A percentile compares a stretch with the other conserved stretches of the same genome.
Evolutionary conservation across 2,113 vertebrate species (phyloP).

Genomic region (Gallinago jamesoni): DNA sequence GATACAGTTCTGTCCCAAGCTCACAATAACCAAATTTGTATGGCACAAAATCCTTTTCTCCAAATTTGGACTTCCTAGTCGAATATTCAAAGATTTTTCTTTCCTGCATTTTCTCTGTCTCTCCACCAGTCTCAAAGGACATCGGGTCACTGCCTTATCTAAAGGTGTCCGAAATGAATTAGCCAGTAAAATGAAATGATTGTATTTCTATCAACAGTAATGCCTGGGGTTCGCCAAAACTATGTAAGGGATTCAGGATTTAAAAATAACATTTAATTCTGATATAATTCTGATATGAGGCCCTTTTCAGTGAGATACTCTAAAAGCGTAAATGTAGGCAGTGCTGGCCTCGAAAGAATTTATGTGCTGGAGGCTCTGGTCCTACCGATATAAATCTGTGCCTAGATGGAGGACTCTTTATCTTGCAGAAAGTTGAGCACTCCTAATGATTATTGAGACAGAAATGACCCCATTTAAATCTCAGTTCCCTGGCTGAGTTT

Average conservation of each 20-base stretch:
- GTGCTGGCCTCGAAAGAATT: background rate
- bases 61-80: conserved; percentile 1
- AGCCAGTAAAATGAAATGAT: background rate
- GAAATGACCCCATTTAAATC: conserved; percentile 3
- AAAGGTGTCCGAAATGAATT: background rate
- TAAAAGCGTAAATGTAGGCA: conserved; percentile 3
- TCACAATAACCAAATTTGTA: conserved; percentile 41
- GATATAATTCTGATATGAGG: background rate
- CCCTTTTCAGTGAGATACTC: background rate
- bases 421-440: conserved; percentile 6
- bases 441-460: conserved; percentile 16
- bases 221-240: background rate
- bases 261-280: conserved; percentile 27
- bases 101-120: background rate
- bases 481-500: background rate
- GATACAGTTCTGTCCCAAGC: conserved; percentile 18
- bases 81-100: background rate
- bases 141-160: background rate
- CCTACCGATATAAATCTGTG: background rate
- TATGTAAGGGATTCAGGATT: background rate
- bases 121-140: background rate
- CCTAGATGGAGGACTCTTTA: background rate
- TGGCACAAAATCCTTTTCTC: background rate
- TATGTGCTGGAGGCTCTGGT: background rate
- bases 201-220: background rate